A percentile compares a stretch with the other conserved stretches of the same genome.
Evolutionary conservation across 2,797 vertebrate species (phyloP).

Genomic region (Octomys mimax): DNA sequence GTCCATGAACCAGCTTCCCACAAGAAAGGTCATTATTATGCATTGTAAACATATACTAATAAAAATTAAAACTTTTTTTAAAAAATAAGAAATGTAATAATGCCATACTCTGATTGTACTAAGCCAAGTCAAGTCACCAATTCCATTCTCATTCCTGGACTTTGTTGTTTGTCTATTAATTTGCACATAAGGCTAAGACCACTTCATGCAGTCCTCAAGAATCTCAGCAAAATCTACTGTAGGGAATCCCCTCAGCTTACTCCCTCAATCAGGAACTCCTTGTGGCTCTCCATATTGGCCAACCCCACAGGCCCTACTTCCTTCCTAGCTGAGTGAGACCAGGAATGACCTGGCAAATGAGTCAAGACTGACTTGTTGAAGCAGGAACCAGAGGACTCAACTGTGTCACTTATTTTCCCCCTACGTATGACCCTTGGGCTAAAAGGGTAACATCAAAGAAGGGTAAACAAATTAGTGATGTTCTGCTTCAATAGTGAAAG

Average conservation of each 20-base stretch:
- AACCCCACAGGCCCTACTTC: not conserved
- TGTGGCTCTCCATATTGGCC: fast-evolving
- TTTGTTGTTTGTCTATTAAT: not conserved
- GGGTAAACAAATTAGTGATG: not conserved
- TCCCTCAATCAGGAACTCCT: not conserved
- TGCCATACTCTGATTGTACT: not conserved
- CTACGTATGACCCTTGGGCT: not conserved
- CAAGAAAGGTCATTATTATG: not conserved
- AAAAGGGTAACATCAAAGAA: not conserved
- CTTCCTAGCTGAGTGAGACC: not conserved
- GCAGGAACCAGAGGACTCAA: not conserved
- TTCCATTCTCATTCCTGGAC: not conserved
- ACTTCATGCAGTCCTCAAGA: not conserved
- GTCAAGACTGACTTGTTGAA: not conserved
- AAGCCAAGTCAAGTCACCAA: not conserved
- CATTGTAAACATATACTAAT: not conserved
- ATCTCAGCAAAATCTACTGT: not conserved
- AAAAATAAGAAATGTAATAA: not conserved
- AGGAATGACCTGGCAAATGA: not conserved
- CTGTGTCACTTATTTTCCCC: not conserved
- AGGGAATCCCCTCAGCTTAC: not conserved
- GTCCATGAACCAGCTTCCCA: not conserved
- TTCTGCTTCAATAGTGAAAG: not conserved
- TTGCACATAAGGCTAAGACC: not conserved
- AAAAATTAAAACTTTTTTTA: not conserved